Evolutionary conservation across 2,797 vertebrate species (phyloP), one percentile per base, ranked within the genome.

Genomic region (Rhadinocentrus ornatus): DNA sequence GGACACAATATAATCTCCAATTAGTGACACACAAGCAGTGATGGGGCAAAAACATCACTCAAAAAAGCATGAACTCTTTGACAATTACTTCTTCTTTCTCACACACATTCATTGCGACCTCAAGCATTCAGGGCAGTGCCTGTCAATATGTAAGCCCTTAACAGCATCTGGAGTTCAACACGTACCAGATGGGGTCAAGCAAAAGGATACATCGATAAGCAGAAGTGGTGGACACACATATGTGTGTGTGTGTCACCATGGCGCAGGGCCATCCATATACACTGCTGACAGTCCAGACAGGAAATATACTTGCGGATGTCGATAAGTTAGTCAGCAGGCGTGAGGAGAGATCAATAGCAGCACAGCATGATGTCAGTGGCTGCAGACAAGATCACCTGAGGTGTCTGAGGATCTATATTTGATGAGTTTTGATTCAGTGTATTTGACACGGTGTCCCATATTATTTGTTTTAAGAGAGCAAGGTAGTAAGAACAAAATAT

Each of bases 231-330:
- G n/a, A 27, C 0, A 2, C 27, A 34, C 44, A 7, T 66, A 64
- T 66, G 75, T 37, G 69, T 64, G 71, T 27, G 50, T 12, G 20
- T 84, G 84, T 87, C 77, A 78, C 66, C 50, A 52, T 67, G 65
- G 78, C 60, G 66, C 64, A 75, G 52, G 70, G 64, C 71, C 82
- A 87, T 91, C 86, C 73, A 88, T 90, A 92, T 86, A 88, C 72
- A 70, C 71, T 31, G 77, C 79, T 83, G 87, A 92, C 83, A 88
- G 88, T 76, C 83, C 64, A 70, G 83, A 89, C 88, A 86, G 91
- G 84, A 92, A 89, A 92, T 86, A 84, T 83, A 91, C 86, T 91
- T 84, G 73, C 88, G 73, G 63, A 82, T 88, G 90, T 92, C 91
- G 73, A 91, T 91, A 90, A 76, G 75, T 87, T 83, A 77, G 81